Conservation (phyloP, 1,140 invertebrate species). For the Tachypleus tridentatus region DNA sequence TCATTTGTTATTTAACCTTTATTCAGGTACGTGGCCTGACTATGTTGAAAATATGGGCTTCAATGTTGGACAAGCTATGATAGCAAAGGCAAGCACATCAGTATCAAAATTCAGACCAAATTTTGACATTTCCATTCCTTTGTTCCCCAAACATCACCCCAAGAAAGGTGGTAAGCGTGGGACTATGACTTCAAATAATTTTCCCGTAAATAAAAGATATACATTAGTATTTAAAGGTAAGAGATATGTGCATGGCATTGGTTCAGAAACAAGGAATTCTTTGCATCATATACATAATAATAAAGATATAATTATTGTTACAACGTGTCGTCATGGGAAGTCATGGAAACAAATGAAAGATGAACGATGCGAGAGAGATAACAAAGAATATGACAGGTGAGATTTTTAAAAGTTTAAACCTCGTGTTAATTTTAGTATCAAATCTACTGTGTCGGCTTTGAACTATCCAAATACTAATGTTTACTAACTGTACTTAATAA, state of each 20-base stretch:
- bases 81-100: conserved; percentile 93
- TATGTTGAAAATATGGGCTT: conserved; percentile 90
- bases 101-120: conserved; percentile 65
- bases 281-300: conserved; percentile 96
- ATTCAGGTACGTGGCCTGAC: conserved; percentile 97
- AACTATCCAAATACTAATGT: no score
- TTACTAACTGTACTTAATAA: no score
- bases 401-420: conserved; percentile 25
- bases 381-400: conserved; percentile 93
- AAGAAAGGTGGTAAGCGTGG: conserved; percentile 74
- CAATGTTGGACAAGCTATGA: conserved; percentile 84
- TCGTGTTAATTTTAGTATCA: no score
- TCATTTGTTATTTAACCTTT: conserved; percentile 96
- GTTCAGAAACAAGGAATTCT: conserved; percentile 93
- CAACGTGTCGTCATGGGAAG: conserved; percentile 96
- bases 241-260: conserved; percentile 94
- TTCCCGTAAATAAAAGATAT: conserved; percentile 71
- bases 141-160: conserved; percentile 91
- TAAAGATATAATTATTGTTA: conserved; percentile 86
- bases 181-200: conserved; percentile 62
- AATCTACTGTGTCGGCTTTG: no score
- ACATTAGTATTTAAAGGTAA: conserved; percentile 48
- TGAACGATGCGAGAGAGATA: conserved; percentile 91
- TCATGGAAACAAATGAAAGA: conserved; percentile 94
- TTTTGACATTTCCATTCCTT: conserved; percentile 93